Evolutionary conservation across 2,888 invertebrate species (phyloP).

Genomic region (Lasioglossum villosulum): DNA sequence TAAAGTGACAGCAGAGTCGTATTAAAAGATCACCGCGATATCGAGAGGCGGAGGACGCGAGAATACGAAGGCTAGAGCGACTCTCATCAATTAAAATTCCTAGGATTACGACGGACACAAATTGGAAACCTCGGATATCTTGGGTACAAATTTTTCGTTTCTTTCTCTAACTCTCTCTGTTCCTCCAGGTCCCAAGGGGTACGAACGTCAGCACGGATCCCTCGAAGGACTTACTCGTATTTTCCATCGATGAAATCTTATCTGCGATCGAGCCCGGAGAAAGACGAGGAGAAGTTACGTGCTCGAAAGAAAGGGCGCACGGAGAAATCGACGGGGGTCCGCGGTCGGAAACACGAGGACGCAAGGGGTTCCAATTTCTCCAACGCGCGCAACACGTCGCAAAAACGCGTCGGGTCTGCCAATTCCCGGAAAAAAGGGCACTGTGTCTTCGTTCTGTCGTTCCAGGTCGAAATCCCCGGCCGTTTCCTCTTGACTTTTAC

Average conservation of each 20-base stretch:
- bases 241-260: constrained; percentile 56
- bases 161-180: not conserved
- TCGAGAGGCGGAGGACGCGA: not conserved
- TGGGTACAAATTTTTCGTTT: constrained; percentile 10
- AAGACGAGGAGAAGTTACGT: constrained; percentile 17
- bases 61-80: not conserved
- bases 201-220: not conserved
- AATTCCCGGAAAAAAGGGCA: constrained; percentile 56
- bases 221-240: constrained; percentile 32
- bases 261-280: constrained; percentile 33
- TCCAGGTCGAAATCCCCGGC: not conserved
- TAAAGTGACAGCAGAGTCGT: not conserved
- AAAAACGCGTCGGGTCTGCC: constrained; percentile 56
- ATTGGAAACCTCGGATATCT: constrained; percentile 22
- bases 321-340: constrained; percentile 58
- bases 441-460: constrained; percentile 31
- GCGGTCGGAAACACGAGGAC: constrained; percentile 52
- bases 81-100: constrained; percentile 1
- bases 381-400: constrained; percentile 54
- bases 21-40: not conserved
- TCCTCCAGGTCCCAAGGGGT: not conserved
- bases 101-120: not conserved
- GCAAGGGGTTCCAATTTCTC: constrained; percentile 65
- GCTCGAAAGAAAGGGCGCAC: constrained; percentile 27
- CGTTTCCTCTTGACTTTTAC: constrained; percentile 44